These are phyloP conservation scores for Tyto alba DNA, from an alignment of 2,113 vertebrate species.

Conservation along the genomic window DNA sequence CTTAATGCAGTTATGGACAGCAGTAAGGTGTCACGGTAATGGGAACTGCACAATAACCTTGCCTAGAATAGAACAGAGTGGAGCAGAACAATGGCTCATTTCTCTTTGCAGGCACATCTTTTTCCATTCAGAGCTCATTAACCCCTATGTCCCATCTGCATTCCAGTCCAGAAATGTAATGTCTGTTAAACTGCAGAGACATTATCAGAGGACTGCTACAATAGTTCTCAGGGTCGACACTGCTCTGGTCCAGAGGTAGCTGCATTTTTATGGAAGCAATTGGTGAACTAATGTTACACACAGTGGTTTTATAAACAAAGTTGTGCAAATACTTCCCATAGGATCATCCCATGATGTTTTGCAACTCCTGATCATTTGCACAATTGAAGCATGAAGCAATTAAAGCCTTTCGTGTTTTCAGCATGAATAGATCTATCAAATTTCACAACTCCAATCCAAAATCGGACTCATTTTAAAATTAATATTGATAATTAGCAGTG, in stretches of 20 bases:
- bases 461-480: not conserved
- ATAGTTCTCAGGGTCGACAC: not conserved
- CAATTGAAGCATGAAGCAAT: constrained; percentile 3
- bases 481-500: constrained; percentile 13
- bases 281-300: not conserved
- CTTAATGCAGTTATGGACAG: not conserved
- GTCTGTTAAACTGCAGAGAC: not conserved
- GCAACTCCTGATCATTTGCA: constrained; percentile 12
- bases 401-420: not conserved
- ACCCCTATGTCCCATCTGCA: not conserved
- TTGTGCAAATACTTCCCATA: not conserved
- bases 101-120: constrained; percentile 30
- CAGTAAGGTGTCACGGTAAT: not conserved
- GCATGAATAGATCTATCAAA: constrained; percentile 6
- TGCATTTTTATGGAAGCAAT: not conserved
- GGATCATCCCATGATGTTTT: not conserved
- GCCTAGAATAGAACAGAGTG: not conserved
- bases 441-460: constrained; percentile 16
- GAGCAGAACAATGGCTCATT: not conserved
- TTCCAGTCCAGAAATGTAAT: not conserved
- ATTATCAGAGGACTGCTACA: not conserved
- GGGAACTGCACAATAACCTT: not conserved
- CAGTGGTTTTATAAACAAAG: not conserved
- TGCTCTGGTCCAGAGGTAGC: not conserved
- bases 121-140: constrained; percentile 13